Evolutionary conservation across 2,797 vertebrate species (phyloP).

Genomic region (Sebastolobus alascanus): DNA sequence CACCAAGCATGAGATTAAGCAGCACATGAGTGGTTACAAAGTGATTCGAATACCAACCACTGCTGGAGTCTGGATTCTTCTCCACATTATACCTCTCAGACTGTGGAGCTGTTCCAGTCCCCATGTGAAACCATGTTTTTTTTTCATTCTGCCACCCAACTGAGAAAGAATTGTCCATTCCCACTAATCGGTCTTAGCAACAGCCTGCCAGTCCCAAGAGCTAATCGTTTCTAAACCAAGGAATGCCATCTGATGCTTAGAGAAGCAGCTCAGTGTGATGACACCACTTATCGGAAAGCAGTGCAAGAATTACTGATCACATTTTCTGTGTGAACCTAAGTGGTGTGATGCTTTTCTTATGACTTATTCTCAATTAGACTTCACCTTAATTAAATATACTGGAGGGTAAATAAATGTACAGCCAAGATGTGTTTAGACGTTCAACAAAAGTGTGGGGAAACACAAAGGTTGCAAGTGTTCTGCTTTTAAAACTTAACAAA

Average conservation of each 20-base stretch:
- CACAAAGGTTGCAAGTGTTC: background rate
- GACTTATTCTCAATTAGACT: background rate
- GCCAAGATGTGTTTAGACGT: background rate
- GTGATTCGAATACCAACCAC: constrained; percentile 21
- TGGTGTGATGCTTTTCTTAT: background rate
- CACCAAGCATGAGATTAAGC: constrained; percentile 65
- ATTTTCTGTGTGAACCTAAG: background rate
- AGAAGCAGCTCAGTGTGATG: background rate
- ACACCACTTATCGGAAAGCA: background rate
- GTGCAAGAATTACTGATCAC: background rate
- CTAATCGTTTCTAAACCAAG: background rate
- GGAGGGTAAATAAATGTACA: background rate
- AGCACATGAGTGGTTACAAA: constrained; percentile 33
- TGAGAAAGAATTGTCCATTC: background rate
- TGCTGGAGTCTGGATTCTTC: constrained; percentile 2
- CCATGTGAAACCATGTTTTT: background rate
- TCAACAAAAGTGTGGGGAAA: background rate
- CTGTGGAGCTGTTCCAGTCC: background rate
- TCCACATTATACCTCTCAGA: background rate
- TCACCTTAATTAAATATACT: background rate
- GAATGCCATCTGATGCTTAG: background rate
- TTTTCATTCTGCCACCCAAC: background rate
- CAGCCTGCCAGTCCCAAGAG: no score
- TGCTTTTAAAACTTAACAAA: background rate
- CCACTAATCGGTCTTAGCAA: background rate